These are phyloP conservation scores for Psococerastis gibbosa DNA, from an alignment of 2,888 invertebrate species.

Conservation along the genomic window DNA sequence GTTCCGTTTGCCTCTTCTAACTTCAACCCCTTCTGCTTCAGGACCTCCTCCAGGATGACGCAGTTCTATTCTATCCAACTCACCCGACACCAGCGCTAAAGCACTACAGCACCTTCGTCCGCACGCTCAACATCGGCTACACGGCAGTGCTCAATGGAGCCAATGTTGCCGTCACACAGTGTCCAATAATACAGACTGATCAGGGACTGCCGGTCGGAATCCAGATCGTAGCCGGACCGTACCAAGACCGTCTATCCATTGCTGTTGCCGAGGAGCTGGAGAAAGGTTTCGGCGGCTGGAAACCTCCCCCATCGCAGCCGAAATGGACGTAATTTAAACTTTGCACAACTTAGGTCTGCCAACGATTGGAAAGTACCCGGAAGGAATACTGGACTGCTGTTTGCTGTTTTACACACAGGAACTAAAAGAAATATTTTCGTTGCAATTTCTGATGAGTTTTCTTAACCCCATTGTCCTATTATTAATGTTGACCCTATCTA, in stretches of 20 bases:
- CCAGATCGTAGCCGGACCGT: slow-evolving; percentile 58
- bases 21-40: no score
- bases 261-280: slow-evolving; percentile 65
- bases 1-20: no score
- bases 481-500: no score
- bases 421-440: no score
- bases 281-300: slow-evolving; percentile 66
- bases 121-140: slow-evolving; percentile 30
- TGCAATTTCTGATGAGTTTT: no score
- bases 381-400: no score
- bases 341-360: no score
- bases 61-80: slow-evolving; percentile 47
- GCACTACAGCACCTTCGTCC: slow-evolving; percentile 34
- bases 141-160: slow-evolving; percentile 32
- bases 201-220: slow-evolving; percentile 50
- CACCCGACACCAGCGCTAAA: slow-evolving; percentile 43
- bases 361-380: no score
- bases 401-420: no score
- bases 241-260: slow-evolving; percentile 60
- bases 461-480: no score
- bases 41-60: slow-evolving; percentile 42
- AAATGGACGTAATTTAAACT: no score
- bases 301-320: no score
- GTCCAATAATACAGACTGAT: slow-evolving; percentile 22
- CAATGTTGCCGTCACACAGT: slow-evolving; percentile 31